phyloP scores from a whole-genome alignment of 2,888 invertebrate species.

The Spodoptera littoralis region DNA sequence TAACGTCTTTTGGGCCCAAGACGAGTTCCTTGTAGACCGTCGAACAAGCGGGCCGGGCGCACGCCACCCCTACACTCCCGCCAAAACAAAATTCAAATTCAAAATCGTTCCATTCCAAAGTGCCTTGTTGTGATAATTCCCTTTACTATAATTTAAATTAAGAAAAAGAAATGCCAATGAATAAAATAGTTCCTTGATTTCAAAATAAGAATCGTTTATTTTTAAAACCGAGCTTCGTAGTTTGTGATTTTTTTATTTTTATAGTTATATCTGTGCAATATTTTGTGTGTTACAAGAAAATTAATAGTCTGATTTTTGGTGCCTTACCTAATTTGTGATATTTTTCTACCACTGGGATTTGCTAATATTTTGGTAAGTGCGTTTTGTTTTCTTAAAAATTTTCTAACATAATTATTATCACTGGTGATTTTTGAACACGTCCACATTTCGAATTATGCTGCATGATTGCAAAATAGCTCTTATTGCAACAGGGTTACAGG shows the following conservation, averaged over 20 bases:
- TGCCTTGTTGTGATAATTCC: constrained; percentile 22
- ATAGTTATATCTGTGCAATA: constrained; percentile 46
- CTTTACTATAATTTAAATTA: constrained; percentile 5
- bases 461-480: too few relatives aligned
- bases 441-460: too few relatives aligned
- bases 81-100: constrained; percentile 64
- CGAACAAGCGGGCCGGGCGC: constrained; percentile 80
- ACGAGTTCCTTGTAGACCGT: constrained; percentile 84
- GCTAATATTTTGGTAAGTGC: constrained; percentile 40
- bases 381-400: background rate
- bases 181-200: background rate
- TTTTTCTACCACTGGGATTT: constrained; percentile 32
- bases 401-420: too few relatives aligned
- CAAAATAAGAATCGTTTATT: constrained; percentile 9
- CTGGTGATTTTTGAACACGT: too few relatives aligned
- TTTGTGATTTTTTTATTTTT: constrained; percentile 16
- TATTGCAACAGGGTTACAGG: too few relatives aligned
- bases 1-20: constrained; percentile 86
- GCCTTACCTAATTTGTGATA: constrained; percentile 56
- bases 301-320: constrained; percentile 70
- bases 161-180: constrained; percentile 3
- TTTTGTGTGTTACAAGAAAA: constrained; percentile 51
- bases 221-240: background rate
- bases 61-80: constrained; percentile 69
- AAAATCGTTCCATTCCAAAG: constrained; percentile 18